These are phyloP conservation scores for Rhabditoides inermis DNA, from an alignment of 2,888 invertebrate genomes.

Conservation along the genomic window DNA sequence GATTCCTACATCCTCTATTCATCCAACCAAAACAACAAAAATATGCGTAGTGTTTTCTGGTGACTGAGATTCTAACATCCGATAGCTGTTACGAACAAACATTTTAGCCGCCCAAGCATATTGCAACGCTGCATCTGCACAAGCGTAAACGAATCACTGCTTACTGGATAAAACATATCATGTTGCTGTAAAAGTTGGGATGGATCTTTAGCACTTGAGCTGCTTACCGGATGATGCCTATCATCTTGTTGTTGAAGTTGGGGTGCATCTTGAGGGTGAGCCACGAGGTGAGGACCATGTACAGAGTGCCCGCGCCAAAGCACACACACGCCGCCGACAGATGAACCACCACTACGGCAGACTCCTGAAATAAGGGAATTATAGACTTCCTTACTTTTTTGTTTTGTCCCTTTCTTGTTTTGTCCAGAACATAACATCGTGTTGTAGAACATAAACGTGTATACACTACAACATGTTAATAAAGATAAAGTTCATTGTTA, in stretches of 20 bases:
- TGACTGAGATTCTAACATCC: too few relatives aligned
- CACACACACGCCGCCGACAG: conserved; percentile 33
- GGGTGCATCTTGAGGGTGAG: conserved; percentile 13
- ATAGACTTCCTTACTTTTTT: too few relatives aligned
- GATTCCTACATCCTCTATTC: too few relatives aligned
- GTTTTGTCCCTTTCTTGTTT: not conserved
- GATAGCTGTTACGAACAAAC: too few relatives aligned
- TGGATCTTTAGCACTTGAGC: too few relatives aligned
- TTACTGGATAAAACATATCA: too few relatives aligned
- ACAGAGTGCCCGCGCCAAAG: conserved; percentile 41
- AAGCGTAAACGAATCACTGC: too few relatives aligned
- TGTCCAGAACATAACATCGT: not conserved
- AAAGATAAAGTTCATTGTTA: not conserved
- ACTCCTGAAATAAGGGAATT: conserved; percentile 42
- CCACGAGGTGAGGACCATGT: conserved; percentile 29
- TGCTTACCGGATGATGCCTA: conserved; percentile 27
- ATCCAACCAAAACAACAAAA: too few relatives aligned
- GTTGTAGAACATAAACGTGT: not conserved
- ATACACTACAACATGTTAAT: not conserved
- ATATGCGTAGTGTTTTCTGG: too few relatives aligned
- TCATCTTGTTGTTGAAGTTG: conserved; percentile 6
- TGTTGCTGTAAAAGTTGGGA: too few relatives aligned
- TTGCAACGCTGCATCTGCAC: too few relatives aligned
- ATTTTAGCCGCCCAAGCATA: too few relatives aligned
- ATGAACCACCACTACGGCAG: conserved; percentile 45